Percentiles rank a stretch among this genome's conserved stretches.
Evolutionary conservation across 1,140 invertebrate species (phyloP).

Genomic region (Brachionus koreanus): DNA sequence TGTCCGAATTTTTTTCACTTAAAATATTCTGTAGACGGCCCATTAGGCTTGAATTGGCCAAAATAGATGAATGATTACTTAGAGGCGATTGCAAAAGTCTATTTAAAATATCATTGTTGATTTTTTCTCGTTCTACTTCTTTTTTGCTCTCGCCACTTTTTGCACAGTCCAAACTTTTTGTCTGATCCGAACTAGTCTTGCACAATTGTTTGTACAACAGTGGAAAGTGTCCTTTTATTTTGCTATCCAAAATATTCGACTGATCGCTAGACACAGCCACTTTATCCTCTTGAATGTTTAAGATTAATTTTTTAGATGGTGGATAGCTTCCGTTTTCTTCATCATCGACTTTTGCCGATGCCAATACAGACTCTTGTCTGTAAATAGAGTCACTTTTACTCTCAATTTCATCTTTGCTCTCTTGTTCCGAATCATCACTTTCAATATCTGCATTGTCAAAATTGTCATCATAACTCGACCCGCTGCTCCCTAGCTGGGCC

Average conservation of each 20-base stretch:
- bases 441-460: constrained; percentile 21
- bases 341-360: not conserved
- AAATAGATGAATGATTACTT: not conserved
- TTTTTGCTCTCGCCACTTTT: not conserved
- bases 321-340: not conserved
- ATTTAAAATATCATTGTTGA: constrained; percentile 3
- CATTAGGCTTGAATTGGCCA: not conserved
- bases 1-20: not conserved
- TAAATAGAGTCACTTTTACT: not conserved
- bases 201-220: constrained; percentile 40
- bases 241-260: not conserved
- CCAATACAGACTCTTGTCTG: not conserved
- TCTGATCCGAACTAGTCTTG: not conserved
- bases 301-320: not conserved
- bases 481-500: not conserved
- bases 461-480: constrained; percentile 6
- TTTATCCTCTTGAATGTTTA: not conserved
- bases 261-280: not conserved
- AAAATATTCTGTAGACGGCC: not conserved
- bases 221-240: constrained; percentile 23
- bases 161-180: not conserved
- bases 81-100: not conserved
- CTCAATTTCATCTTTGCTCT: not conserved
- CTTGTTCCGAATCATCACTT: not conserved
- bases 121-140: not conserved